Conservation (phyloP, 1,140 invertebrate species). For the Oedothorax gibbosus region DNA sequence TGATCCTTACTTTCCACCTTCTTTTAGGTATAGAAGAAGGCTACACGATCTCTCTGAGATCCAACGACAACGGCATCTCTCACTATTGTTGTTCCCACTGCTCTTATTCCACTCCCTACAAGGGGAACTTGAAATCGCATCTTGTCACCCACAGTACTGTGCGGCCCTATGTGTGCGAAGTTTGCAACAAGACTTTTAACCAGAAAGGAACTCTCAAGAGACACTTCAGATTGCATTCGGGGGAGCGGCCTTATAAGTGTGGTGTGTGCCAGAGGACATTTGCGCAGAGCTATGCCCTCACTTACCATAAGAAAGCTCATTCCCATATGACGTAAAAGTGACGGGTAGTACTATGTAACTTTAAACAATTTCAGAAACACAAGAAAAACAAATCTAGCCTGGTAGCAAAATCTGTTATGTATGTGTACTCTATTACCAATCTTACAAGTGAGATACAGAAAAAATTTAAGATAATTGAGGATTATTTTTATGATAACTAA, state of each 20-base stretch:
- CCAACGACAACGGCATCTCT: neutral
- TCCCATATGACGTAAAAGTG: neutral
- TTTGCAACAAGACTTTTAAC: conserved; percentile 23
- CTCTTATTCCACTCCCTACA: neutral
- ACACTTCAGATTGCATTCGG: conserved; percentile 60
- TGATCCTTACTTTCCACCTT: neutral
- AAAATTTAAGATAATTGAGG: too few species aligned
- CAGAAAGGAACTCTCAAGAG: neutral
- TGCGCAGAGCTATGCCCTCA: conserved; percentile 6
- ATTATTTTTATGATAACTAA: too few species aligned
- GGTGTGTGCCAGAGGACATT: conserved; percentile 21
- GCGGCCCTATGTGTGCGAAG: conserved; percentile 13
- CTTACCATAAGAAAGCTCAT: conserved; percentile 60
- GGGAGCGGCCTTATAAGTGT: conserved; percentile 46
- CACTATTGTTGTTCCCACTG: neutral
- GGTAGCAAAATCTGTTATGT: too few species aligned
- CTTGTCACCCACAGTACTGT: neutral
- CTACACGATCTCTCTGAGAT: neutral
- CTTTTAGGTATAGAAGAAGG: conserved; percentile 2
- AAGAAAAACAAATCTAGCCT: too few species aligned
- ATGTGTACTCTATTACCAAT: too few species aligned
- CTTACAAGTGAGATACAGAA: too few species aligned
- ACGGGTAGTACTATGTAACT: too few species aligned
- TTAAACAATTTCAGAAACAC: too few species aligned
- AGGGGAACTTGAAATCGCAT: conserved; percentile 11